Base-by-base conservation (phyloP, 1,140 invertebrate genomes). In the Penaeus indicus region DNA sequence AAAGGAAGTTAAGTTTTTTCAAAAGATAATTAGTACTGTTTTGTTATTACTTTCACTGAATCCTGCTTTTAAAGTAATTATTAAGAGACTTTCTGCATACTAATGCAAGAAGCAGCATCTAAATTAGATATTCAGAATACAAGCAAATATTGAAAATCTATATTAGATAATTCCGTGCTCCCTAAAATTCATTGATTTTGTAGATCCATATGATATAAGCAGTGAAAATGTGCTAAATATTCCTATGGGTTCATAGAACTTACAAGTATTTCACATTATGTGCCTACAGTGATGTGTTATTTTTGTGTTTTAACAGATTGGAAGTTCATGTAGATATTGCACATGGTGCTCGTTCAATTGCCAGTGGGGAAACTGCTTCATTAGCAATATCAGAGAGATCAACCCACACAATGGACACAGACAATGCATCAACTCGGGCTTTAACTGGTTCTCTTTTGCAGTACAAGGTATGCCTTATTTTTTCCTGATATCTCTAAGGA, bases 381-480 rank as follows among this genome's bases (percentile, higher is more conserved):
- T 72, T 89, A 63, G 90, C 90, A 32, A 90, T 86, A 62, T 89
- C 90, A 1, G 87, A 89, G 69, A 77, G 86, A 42, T 90, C 87
- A 19, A 87, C 88, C 38, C 88, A 89, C 61, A 91, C 90, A 61
- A n/a, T 88, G 27, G 92, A 92, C 85, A 93, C 94, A 88, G 92
- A 95, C 25, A 94, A 94, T 11, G 95, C 95, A 13, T 97, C 96
- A 38, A 96, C 96, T 0, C 94, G 95, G 90, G 96, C 95, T 47
- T 92, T 97, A 69, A 96, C 96, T 75, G 96, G 96, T 16, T 97
- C 96, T 22, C 94, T 96, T 90, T 93, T 95, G 27, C 96, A 95
- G 91, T 96, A 96, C 91, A 95, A 95, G 94, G 94, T 94, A 69
- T 69, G 21, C 62, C 63, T 16, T 69, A 64, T 60, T 69, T 84